These are phyloP conservation scores for Borostomias antarcticus DNA, from an alignment of 2,797 vertebrate genomes.

Conservation along the genomic window DNA sequence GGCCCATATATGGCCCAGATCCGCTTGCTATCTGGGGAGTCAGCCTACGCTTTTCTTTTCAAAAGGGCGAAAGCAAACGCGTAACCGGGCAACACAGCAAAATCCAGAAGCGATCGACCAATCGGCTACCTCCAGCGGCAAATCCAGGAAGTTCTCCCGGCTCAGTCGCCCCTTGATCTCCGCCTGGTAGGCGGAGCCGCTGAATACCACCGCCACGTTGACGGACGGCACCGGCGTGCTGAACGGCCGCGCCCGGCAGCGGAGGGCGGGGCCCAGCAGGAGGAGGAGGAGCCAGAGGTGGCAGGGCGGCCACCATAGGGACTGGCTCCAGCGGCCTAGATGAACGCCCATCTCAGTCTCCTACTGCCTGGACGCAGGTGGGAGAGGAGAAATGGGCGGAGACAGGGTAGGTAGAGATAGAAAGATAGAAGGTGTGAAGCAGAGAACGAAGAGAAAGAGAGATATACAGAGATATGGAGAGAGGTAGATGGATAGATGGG, in stretches of 20 bases:
- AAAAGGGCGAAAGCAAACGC: too few species aligned
- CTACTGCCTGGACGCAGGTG: conserved; percentile 70
- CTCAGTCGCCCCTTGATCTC: conserved; percentile 88
- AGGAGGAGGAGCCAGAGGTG: conserved; percentile 54
- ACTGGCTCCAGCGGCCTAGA: conserved; percentile 73
- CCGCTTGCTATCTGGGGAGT: too few species aligned
- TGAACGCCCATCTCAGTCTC: conserved; percentile 80
- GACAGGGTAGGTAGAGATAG: neutral
- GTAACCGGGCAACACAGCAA: too few species aligned
- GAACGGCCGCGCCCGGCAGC: conserved; percentile 71
- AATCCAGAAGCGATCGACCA: too few species aligned
- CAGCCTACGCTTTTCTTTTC: too few species aligned
- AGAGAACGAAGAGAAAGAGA: neutral
- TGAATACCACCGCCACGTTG: conserved; percentile 93
- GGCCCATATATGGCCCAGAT: too few species aligned
- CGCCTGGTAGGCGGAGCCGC: conserved; percentile 84
- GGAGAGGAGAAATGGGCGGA: neutral
- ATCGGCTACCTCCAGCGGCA: conserved; percentile 81
- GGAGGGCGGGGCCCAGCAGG: conserved; percentile 54
- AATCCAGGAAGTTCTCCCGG: conserved; percentile 92
- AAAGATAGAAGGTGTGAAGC: too few species aligned
- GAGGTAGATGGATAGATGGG: neutral
- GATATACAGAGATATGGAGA: neutral
- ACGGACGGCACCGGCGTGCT: conserved; percentile 76
- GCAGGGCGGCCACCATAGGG: conserved; percentile 71